Percentiles rank a stretch among this genome's conserved stretches.
Evolutionary conservation across 30 jellyfish, hydroid and myxozoan species (phyloP).

Genomic region (Cassiopea andromeda): DNA sequence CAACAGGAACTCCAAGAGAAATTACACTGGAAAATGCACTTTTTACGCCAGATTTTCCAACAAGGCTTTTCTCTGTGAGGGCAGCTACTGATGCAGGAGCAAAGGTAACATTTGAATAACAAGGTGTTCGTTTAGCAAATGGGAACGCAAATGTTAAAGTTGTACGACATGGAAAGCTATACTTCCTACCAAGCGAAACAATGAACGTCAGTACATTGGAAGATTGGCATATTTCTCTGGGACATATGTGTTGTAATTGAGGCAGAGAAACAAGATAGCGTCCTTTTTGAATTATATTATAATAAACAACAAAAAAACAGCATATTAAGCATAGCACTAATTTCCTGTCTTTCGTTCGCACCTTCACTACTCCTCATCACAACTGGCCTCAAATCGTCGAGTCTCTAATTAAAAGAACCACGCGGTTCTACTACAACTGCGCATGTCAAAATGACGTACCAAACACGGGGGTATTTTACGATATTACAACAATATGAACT

Average conservation of each 20-base stretch:
- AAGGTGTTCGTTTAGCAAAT: conserved; percentile 5
- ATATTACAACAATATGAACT: not conserved
- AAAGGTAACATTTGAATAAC: conserved; percentile 13
- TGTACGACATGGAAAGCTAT: conserved; percentile 29
- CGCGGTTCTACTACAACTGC: too few relatives aligned
- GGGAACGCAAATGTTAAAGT: conserved; percentile 23
- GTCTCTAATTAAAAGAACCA: too few relatives aligned
- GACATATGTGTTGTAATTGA: conserved; percentile 35
- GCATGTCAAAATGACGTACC: too few relatives aligned
- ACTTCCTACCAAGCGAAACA: conserved; percentile 38
- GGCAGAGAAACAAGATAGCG: conserved; percentile 7
- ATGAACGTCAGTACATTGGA: conserved; percentile 25
- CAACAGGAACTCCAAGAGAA: conserved; percentile 16
- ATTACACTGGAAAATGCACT: conserved; percentile 51
- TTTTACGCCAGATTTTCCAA: conserved; percentile 48
- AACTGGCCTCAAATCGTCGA: too few relatives aligned
- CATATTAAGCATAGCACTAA: too few relatives aligned
- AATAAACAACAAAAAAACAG: not conserved
- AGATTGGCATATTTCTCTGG: conserved; percentile 58
- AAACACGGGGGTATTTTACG: too few relatives aligned
- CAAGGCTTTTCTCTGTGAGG: conserved; percentile 52
- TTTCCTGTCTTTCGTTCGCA: too few relatives aligned
- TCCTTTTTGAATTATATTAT: not conserved
- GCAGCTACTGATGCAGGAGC: conserved; percentile 71
- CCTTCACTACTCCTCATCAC: too few relatives aligned